These are phyloP conservation scores for Empidonax traillii DNA, from an alignment of 2,113 vertebrate species.

Conservation along the genomic window DNA sequence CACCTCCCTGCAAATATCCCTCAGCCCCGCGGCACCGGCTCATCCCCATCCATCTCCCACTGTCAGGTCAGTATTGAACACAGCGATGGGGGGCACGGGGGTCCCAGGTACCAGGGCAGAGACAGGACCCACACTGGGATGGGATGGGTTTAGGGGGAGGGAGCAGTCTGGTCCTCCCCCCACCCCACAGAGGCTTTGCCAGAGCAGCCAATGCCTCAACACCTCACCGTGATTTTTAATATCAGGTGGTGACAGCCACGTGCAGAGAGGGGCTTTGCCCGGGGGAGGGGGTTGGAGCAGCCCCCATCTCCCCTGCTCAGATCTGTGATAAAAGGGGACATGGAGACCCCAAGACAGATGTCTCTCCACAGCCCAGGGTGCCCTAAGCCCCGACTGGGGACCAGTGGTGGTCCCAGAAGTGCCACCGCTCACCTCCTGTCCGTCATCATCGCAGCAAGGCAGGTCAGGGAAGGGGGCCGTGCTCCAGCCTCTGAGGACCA, in stretches of 20 bases:
- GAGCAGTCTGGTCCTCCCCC: fast-evolving
- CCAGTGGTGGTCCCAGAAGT: fast-evolving
- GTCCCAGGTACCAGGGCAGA: background rate
- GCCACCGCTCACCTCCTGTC: background rate
- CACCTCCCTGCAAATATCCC: background rate
- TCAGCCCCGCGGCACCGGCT: fast-evolving
- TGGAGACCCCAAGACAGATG: background rate
- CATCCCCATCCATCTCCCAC: background rate
- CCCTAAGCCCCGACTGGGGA: background rate
- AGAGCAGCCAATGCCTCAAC: background rate
- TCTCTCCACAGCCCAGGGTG: background rate
- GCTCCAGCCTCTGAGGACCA: background rate
- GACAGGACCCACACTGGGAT: fast-evolving
- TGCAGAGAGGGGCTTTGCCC: background rate
- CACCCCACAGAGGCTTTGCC: fast-evolving
- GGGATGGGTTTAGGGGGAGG: background rate
- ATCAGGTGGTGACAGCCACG: fast-evolving
- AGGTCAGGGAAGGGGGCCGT: background rate
- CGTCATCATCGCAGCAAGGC: background rate
- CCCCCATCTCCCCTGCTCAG: background rate
- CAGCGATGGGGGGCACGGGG: background rate
- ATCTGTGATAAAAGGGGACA: background rate
- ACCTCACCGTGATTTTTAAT: fast-evolving
- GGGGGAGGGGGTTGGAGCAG: background rate
- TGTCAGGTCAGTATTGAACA: background rate